Evolutionary conservation across 2,888 invertebrate species (phyloP), one percentile per base, ranked within the genome.

Genomic region (Ptychoptera contaminata): DNA sequence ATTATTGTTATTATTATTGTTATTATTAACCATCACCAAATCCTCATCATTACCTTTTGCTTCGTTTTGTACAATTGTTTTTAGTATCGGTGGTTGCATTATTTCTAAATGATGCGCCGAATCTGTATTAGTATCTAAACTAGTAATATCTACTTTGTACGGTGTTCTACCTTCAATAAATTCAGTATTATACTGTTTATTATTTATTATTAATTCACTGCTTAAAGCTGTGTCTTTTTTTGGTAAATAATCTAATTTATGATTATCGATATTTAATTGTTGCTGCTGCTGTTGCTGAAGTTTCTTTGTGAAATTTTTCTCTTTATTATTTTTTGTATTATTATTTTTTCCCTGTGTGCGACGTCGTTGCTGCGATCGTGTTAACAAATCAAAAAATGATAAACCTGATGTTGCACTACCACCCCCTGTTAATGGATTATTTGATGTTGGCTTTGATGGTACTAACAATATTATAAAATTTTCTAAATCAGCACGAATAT

Each of bases 381-480:
- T 54, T 16, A 63, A 48, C 32, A 64, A 47, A 51, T 65, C 58
- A 42, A 60, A 41, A 23, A 23, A 23, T 23, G 23, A 23, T 23
- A 23, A 23, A 23, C 23, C 23, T 23, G 23, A 23, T 23, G 23
- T 5, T 23, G 23, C 23, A 23, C 23, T 7, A 23, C 23, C 23
- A 23, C 23, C 23, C 7, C 23, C 23, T 23, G 23, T 23, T 29
- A 42, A 35, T 1, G 65, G 44, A 46, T 53, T 56, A 1, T 58
- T 50, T 1, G 58, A 57, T 14, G 59, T 59, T 1, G 60, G 54
- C 29, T 56, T 59, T 3, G 74, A 73, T 16, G 77, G 64, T 1
- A 77, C 73, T n/a, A 83, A 60, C 23, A 86, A 60, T 42, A 86
- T 63, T 50, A 84, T 67, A 50, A 85, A 73, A 56, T 86, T 84